Evolutionary conservation across 1,140 invertebrate species (phyloP).

Genomic region (Drosophila obscura): DNA sequence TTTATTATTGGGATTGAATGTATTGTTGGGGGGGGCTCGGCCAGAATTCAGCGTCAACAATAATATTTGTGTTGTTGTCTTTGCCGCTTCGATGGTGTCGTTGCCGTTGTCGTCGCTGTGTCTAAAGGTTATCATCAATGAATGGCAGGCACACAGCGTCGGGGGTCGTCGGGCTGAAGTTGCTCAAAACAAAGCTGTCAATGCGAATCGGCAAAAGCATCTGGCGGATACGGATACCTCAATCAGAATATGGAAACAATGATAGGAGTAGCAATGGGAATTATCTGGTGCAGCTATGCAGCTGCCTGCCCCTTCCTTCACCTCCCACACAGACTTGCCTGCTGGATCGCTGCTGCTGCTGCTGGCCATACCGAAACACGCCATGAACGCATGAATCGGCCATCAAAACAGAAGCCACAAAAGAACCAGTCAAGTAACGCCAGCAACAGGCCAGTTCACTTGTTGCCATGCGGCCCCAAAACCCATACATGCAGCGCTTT

Average conservation of each 20-base stretch:
- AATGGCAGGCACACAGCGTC: constrained; percentile 9
- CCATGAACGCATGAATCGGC: constrained; percentile 44
- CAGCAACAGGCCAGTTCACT: constrained; percentile 38
- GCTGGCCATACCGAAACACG: constrained; percentile 45
- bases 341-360: too few species aligned
- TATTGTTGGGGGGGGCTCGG: constrained; percentile 60
- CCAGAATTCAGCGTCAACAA: constrained; percentile 62
- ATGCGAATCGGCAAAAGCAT: constrained; percentile 13
- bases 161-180: not conserved
- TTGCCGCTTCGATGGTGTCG: not conserved
- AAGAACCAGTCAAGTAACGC: constrained; percentile 50
- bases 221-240: constrained; percentile 32
- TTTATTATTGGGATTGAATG: constrained; percentile 34
- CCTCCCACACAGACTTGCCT: not conserved
- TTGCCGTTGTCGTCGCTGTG: constrained; percentile 28
- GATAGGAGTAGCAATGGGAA: not conserved
- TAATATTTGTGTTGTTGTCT: constrained; percentile 50
- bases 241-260: not conserved
- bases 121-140: constrained; percentile 64
- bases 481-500: constrained; percentile 49
- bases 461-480: constrained; percentile 74
- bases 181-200: constrained; percentile 13
- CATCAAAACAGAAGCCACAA: constrained; percentile 74
- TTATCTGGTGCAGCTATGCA: constrained; percentile 12
- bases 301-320: not conserved